phyloP scores from a whole-genome alignment of 53 echinoderm and acorn worm genomes.

The Echinarachnius parma region DNA sequence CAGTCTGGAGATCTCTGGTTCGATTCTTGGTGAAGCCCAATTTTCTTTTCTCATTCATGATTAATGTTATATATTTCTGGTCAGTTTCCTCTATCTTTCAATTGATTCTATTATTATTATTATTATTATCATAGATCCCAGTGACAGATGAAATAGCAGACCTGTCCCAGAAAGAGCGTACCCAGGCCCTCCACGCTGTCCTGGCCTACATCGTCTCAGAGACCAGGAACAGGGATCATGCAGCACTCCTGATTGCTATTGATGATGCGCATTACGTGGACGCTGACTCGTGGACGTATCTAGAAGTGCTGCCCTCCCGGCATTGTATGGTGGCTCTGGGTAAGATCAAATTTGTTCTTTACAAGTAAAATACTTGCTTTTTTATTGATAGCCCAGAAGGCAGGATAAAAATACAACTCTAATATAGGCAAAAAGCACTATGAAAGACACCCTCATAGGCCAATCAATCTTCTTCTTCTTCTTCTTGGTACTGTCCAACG shows the following conservation, averaged over 20 bases:
- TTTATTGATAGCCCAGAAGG: too few species aligned
- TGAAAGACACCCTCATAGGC: too few species aligned
- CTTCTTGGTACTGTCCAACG: too few species aligned
- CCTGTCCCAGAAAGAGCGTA: conserved; percentile 59
- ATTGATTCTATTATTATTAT: too few species aligned
- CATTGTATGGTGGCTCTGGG: conserved; percentile 62
- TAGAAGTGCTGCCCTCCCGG: conserved; percentile 59
- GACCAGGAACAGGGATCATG: conserved; percentile 49
- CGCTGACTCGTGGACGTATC: conserved; percentile 83
- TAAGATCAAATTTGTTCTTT: neutral
- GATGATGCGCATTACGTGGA: conserved; percentile 98
- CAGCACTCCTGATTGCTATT: conserved; percentile 77
- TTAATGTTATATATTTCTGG: too few species aligned
- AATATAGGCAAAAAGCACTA: too few species aligned
- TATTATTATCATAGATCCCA: conserved; percentile 66
- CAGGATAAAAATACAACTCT: too few species aligned
- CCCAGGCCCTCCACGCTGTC: conserved; percentile 65
- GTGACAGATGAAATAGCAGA: conserved; percentile 50
- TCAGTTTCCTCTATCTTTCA: too few species aligned
- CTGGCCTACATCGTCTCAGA: conserved; percentile 67
- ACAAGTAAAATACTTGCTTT: too few species aligned
- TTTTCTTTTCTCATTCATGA: too few species aligned
- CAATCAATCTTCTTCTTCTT: too few species aligned
- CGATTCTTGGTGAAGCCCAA: neutral
- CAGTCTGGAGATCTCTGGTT: too few species aligned